Base-by-base conservation (phyloP, 2,113 vertebrate genomes). In the Cheilinus undulatus region DNA sequence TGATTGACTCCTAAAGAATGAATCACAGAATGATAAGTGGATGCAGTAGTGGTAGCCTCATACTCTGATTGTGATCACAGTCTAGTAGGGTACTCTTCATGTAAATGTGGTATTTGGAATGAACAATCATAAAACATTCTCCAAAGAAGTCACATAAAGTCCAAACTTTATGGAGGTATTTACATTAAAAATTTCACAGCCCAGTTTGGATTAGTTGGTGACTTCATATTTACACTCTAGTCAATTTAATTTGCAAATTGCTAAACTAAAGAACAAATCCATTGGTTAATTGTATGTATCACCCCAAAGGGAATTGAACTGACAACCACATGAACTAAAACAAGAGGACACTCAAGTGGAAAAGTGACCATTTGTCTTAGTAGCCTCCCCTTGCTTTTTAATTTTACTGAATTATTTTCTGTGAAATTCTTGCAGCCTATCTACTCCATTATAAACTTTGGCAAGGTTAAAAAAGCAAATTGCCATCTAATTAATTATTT, bases 401-500 rank as follows among this genome's bases (percentile, higher is more conserved):
- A 72, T 76, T 88, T 89, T 80, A 86, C 84, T 86, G 58, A 89
- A 88, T 86, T 78, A 83, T 76, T 86, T 86, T 89, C 78, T 72
- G 43, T 69, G 58, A 83, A 75, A 88, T 85, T 84, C 70, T 68
- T 58, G 53, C 67, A 77, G 52, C 80, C 76, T 86, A 81, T 87
- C 61, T 84, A 70, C 75, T 84, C 65, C 79, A 88, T 88, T 90
- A 84, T 74, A 80, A 92, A 86, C 84, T 89, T 82, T 88, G 81
- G 81, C 82, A 89, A 88, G 70, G 76, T 48, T 86, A 75, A 78
- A 76, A 88, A 88, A 82, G 65, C 87, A 78, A 92, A 85, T 82
- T 92, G 76, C 73, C 49, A 78, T 80, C 87, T 90, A 88, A 92
- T 93, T 91, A 92, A 91, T 93, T 92, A 91, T 92, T 91, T 93